A percentile compares a stretch with the other conserved stretches of the same genome.
Evolutionary conservation across 2,888 invertebrate species (phyloP).

Genomic region (Eurois occulta): DNA sequence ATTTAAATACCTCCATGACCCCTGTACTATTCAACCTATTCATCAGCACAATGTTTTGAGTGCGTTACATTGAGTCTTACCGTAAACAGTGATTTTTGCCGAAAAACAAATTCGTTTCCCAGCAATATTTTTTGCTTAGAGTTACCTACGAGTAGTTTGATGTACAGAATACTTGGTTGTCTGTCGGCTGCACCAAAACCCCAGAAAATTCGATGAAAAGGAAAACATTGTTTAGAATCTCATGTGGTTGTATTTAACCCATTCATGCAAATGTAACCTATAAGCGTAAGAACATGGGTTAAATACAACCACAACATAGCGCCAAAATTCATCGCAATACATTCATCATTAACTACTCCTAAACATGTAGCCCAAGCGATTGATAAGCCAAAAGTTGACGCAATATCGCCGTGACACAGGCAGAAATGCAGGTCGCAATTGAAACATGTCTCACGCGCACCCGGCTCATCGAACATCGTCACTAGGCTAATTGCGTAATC

Average conservation of each 20-base stretch:
- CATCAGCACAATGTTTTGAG: no score
- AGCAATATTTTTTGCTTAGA: no score
- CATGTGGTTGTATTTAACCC: not conserved
- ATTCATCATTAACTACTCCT: conserved; percentile 9
- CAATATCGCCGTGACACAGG: conserved; percentile 76
- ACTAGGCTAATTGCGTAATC: conserved; percentile 76
- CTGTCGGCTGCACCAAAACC: not conserved
- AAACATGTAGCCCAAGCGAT: conserved; percentile 31
- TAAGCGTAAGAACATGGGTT: not conserved
- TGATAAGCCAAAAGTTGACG: conserved; percentile 69
- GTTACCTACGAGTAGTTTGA: no score
- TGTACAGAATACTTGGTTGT: no score
- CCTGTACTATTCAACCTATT: no score
- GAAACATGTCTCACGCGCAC: conserved; percentile 75
- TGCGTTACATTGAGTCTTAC: no score
- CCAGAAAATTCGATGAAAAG: not conserved
- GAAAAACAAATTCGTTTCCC: no score
- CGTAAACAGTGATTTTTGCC: no score
- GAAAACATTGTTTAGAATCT: not conserved
- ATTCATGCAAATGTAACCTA: not conserved
- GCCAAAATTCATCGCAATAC: conserved; percentile 1
- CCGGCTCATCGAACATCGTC: conserved; percentile 75
- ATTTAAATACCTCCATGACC: no score
- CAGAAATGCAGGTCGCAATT: conserved; percentile 84
- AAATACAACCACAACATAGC: not conserved